Percentiles rank a stretch among this genome's conserved stretches.
Conservation (phyloP, 2,113 vertebrate species). For the Ptilonorhynchus violaceus region DNA sequence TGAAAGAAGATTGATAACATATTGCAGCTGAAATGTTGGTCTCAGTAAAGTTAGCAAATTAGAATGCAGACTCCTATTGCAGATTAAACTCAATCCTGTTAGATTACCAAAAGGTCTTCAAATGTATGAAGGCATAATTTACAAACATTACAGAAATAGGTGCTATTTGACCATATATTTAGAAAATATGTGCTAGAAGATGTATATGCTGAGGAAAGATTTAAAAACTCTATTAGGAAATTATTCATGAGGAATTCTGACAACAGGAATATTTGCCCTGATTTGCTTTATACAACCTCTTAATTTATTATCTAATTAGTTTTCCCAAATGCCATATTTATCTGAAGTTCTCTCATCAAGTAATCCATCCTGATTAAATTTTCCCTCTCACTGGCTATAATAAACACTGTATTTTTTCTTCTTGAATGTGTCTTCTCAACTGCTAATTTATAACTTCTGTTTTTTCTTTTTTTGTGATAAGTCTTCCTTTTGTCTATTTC, state of each 20-base stretch:
- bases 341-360: background rate
- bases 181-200: background rate
- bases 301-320: conserved; percentile 7
- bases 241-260: background rate
- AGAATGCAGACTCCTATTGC: background rate
- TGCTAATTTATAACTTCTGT: background rate
- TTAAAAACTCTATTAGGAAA: background rate
- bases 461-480: background rate
- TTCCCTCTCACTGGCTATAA: background rate
- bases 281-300: background rate
- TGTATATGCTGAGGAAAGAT: background rate
- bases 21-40: conserved; percentile 33
- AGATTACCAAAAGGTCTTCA: background rate
- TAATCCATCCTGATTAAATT: conserved; percentile 2
- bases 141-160: background rate
- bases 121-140: background rate
- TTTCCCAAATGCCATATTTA: background rate
- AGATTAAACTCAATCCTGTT: background rate
- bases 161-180: background rate
- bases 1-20: conserved; percentile 17
- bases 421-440: background rate
- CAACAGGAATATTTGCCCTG: background rate
- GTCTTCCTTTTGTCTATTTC: background rate
- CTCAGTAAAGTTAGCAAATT: background rate
- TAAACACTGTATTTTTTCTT: background rate